A percentile compares a stretch with the other conserved stretches of the same genome.
Evolutionary conservation across 2,888 invertebrate species (phyloP).

Genomic region (Morpho helenor): DNA sequence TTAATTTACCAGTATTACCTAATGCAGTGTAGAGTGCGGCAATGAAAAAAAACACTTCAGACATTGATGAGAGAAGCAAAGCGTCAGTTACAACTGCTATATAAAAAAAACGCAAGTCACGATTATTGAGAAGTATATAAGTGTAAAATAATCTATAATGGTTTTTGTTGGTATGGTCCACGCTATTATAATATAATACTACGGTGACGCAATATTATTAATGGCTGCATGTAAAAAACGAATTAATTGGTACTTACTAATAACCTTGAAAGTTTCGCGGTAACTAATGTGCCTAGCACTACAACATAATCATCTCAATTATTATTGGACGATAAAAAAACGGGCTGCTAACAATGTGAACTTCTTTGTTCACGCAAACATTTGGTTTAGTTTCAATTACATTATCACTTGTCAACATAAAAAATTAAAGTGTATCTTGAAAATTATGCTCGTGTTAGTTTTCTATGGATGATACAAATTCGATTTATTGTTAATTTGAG

Average conservation of each 20-base stretch:
- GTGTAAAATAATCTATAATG: constrained; percentile 8
- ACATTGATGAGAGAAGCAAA: no score
- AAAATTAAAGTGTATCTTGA: no score
- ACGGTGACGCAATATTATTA: constrained; percentile 12
- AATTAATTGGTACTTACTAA: constrained; percentile 14
- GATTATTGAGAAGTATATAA: constrained; percentile 11
- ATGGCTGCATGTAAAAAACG: constrained; percentile 16
- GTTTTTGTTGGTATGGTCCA: constrained; percentile 5
- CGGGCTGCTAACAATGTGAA: no score
- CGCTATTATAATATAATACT: constrained; percentile 10
- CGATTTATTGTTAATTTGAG: no score
- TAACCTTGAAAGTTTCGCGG: constrained; percentile 23
- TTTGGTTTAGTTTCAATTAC: no score
- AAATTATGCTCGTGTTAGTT: no score
- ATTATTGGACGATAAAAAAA: neutral
- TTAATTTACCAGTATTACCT: neutral
- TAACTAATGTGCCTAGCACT: constrained; percentile 2
- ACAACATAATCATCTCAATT: constrained; percentile 1
- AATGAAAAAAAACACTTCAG: no score
- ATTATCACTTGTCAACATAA: no score
- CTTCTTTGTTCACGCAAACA: no score
- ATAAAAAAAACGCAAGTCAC: constrained; percentile 18
- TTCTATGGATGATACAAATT: no score
- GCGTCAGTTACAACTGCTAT: no score
- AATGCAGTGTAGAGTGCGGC: no score